Conservation (phyloP, 2,797 vertebrate genomes). For the Petrocephalus sullivani region DNA sequence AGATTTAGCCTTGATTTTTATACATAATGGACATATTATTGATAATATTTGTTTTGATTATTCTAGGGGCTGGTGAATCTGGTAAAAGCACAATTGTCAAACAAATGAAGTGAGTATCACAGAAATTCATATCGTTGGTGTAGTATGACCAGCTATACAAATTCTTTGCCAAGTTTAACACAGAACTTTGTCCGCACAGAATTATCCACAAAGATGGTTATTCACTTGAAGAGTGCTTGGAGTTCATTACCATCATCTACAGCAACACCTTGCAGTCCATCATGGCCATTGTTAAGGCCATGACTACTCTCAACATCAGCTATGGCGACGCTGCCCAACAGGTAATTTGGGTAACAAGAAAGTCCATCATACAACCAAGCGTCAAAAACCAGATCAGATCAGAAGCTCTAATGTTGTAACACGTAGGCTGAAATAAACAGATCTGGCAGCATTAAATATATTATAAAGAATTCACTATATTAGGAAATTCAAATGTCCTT, state of each 20-base stretch:
- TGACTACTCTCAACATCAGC: conserved; percentile 82
- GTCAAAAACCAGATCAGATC: background rate
- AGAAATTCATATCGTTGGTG: background rate
- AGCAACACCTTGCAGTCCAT: conserved; percentile 96
- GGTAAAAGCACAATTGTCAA: conserved; percentile 99
- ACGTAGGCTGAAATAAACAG: background rate
- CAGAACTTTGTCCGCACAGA: conserved; percentile 52
- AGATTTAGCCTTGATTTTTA: background rate
- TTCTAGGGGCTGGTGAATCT: conserved; percentile 88
- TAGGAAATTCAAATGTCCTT: background rate
- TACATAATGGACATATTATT: background rate
- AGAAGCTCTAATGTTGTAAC: background rate
- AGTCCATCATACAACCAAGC: background rate
- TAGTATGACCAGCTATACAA: background rate
- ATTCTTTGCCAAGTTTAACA: background rate
- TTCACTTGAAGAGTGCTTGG: conserved; percentile 87
- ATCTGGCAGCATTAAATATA: background rate
- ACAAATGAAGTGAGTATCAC: conserved; percentile 93
- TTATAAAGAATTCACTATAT: background rate
- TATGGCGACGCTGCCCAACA: conserved; percentile 79
- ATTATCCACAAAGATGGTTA: conserved; percentile 98
- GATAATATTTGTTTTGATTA: conserved; percentile 26
- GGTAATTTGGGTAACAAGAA: conserved; percentile 51
- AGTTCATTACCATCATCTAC: conserved; percentile 94
- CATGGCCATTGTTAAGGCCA: conserved; percentile 87